Base-by-base conservation (phyloP, 2,888 invertebrate species). In the Callimorpha dominula region DNA sequence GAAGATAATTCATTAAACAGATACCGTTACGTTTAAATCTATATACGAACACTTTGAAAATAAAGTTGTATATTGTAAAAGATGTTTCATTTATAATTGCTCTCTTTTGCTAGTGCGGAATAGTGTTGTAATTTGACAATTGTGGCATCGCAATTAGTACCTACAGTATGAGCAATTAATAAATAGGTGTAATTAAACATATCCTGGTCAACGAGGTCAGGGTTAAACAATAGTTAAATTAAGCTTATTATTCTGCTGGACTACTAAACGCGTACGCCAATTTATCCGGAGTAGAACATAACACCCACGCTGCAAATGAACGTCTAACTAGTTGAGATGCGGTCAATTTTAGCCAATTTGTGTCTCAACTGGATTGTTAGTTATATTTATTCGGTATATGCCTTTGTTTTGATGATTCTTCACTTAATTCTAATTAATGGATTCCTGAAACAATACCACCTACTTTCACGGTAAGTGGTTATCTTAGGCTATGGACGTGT, bases 211-310 rank as follows among this genome's bases (percentile, higher is more conserved):
- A 73, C 68, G 75, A 82, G 85, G 73, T 76, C 77, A 72, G 43
- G 68, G 54, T 54, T 49, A 57, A 90, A 92, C 91, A 90, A 89
- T 78, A 78, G 79, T 70, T 64, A 79, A 89, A 91, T 92, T 90
- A 88, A 86, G 78, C 87, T 85, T 85, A 92, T 92, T 89, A 88
- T 77, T 87, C 80, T 88, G 91, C 84, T 78, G 74, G 82, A 82
- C 84, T 85, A 82, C 90, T 83, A 83, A 86, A 81, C 83, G 79
- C 70, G 87, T 80, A 76, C 75, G 74, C 74, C 87, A 88, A 90
- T 89, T 88, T 83, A 64, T 71, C 63, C 74, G 74, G 73, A 75
- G 76, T 9, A 15, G 77, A 81, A 82, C 80, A 87, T 83, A 75
- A 80, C 81, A 72, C 83, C 83, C 67, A 82, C 83, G 76, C 78